Base-by-base conservation (phyloP, 2,113 vertebrate genomes). In the Lamprologus sp. region DNA sequence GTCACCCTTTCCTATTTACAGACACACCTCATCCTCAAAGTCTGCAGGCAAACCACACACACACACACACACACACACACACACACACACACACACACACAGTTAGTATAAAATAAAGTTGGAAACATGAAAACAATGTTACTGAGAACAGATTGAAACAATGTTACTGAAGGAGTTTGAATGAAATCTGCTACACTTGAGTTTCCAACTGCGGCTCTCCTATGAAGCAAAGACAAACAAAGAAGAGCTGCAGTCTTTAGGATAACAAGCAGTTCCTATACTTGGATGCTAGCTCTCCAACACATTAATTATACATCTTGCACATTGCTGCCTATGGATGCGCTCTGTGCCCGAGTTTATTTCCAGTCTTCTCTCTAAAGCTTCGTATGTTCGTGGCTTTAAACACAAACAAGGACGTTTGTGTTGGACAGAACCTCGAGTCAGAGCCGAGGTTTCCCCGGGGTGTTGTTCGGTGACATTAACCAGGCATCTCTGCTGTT, bases 281-380 rank as follows among this genome's bases (percentile, higher is more conserved):
- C 75, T 42, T 83, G 84, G 91, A 87, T 92, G 90, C 85, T 84
- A 79, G 89, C 83, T 88, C 79, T n/a, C 8, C 70, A 49, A 56
- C 84, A 81, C 80, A 17, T 28, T 84, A 90, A 89, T 90, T 84
- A 93, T 77, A 87, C 83, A 85, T 68, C 17, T 84, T 83, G 40
- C n/a, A 9, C n/a, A 54, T 53, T 90, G 75, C 82, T 68, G 85
- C 85, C 42, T 80, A 68, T 56, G 81, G 55, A 82, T 90, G 53
- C 13, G 45, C 68, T 28, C 23, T 75, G 42, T 31, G 9, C 42
- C 0, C 2, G 6, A 49, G 73, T 49, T 87, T 56, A 42, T 82
- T 35, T 56, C 42, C 63, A 70, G 75, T 31, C 7, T 55, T 28
- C 14, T 49, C 37, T 56, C 54, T 42, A 35, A n/a, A 26, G 37